Evolutionary conservation across 1,140 invertebrate species (phyloP).

Genomic region (Pemphigus obesinymphae): DNA sequence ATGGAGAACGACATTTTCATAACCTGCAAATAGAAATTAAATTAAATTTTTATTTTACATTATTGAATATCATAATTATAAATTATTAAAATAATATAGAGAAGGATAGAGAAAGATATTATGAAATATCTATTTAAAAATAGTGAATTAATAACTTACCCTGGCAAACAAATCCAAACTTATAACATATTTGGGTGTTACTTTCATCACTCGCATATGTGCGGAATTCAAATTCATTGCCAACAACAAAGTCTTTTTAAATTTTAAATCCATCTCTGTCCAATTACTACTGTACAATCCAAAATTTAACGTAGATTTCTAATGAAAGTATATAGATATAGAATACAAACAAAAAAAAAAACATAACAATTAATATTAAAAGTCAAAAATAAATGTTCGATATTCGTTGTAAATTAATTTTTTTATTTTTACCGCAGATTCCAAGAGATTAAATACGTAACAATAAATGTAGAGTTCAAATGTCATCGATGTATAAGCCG

Average conservation of each 20-base stretch:
- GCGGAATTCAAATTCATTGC: not conserved
- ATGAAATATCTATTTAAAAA: not conserved
- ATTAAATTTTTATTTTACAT: no score
- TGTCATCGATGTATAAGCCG: not conserved
- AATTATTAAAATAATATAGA: no score
- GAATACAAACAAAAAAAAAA: not conserved
- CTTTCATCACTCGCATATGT: not conserved
- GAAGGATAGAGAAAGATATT: no score
- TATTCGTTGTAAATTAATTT: not conserved
- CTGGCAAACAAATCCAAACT: not conserved
- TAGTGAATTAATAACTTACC: not conserved
- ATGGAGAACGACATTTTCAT: not conserved
- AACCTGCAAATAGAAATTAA: not conserved
- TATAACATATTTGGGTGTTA: not conserved
- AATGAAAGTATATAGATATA: not conserved
- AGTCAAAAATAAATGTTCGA: no score
- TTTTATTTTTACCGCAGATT: not conserved
- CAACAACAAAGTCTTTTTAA: not conserved
- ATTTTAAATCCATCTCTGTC: not conserved
- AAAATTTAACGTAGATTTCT: not conserved
- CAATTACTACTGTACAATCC: constrained; percentile 10
- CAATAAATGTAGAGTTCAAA: not conserved
- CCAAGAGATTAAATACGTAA: not conserved
- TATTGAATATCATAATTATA: no score
- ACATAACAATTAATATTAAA: not conserved